Evolutionary conservation across 2,888 invertebrate genomes (phyloP).

Genomic region (Mantis religiosa): DNA sequence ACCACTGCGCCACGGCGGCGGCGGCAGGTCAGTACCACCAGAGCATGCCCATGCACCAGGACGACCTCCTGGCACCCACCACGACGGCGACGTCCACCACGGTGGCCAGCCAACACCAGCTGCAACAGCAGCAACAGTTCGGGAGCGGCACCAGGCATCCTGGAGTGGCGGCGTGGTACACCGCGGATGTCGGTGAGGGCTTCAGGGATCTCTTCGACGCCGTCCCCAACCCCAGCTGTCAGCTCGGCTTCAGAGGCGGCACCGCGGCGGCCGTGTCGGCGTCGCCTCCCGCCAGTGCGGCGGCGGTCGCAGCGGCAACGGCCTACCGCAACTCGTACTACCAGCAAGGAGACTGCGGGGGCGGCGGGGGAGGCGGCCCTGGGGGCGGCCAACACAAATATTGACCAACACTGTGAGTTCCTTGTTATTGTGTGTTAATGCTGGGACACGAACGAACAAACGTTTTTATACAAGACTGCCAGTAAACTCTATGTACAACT

Average conservation of each 20-base stretch:
- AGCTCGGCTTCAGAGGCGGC: constrained; percentile 39
- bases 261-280: constrained; percentile 38
- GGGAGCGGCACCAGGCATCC: constrained; percentile 40
- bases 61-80: constrained; percentile 34
- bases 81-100: constrained; percentile 42
- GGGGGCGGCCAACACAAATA: neutral
- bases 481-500: neutral
- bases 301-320: constrained; percentile 51
- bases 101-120: constrained; percentile 37
- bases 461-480: neutral
- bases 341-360: constrained; percentile 57
- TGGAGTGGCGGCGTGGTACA: constrained; percentile 31
- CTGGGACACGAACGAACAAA: neutral
- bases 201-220: constrained; percentile 42
- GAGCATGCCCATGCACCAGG: constrained; percentile 43
- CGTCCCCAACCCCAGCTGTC: constrained; percentile 45
- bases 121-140: constrained; percentile 37
- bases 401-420: neutral
- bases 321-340: constrained; percentile 53
- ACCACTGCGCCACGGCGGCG: constrained; percentile 38
- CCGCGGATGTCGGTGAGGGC: constrained; percentile 36
- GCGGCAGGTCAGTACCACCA: constrained; percentile 40
- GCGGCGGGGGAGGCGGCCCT: neutral
- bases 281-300: constrained; percentile 48
- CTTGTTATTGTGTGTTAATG: neutral